Evolutionary conservation across 2,113 vertebrate genomes (phyloP).

Genomic region (Osmerus mordax): DNA sequence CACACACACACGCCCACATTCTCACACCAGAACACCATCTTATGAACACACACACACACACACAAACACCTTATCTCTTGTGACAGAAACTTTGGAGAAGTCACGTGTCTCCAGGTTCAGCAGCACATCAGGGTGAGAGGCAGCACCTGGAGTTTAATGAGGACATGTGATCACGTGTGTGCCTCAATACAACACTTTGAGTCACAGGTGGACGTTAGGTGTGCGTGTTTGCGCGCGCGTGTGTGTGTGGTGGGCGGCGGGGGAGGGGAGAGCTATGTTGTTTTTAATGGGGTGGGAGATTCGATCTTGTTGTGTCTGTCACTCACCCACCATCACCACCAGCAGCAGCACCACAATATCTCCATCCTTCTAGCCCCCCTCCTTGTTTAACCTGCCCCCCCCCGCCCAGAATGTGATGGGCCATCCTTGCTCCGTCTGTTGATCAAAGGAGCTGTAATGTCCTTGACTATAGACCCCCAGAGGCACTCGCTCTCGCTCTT

Average conservation of each 20-base stretch:
- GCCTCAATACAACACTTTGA: not conserved
- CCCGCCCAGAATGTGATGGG: not conserved
- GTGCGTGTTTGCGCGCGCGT: not conserved
- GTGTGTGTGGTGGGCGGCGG: constrained; percentile 4
- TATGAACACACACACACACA: not conserved
- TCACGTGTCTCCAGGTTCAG: not conserved
- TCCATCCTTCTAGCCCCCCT: not conserved
- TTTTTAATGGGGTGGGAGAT: too few relatives aligned
- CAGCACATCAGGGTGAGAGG: too few relatives aligned
- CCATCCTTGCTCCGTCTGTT: constrained; percentile 6
- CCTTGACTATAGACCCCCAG: constrained; percentile 26
- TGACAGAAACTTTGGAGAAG: not conserved
- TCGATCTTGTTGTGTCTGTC: too few relatives aligned
- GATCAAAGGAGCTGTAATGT: constrained; percentile 29
- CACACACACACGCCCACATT: not conserved
- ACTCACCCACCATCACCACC: too few relatives aligned
- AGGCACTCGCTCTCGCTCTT: not conserved
- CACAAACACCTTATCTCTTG: not conserved
- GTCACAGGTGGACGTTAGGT: too few relatives aligned
- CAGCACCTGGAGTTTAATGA: not conserved
- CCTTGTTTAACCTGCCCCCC: not conserved
- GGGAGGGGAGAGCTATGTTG: too few relatives aligned
- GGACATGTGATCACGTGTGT: not conserved
- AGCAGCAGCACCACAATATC: too few relatives aligned
- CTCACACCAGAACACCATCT: not conserved